A percentile compares a stretch with the other conserved stretches of the same genome.
Conservation (phyloP, 2,797 vertebrate species). For the Channallabes apus region DNA sequence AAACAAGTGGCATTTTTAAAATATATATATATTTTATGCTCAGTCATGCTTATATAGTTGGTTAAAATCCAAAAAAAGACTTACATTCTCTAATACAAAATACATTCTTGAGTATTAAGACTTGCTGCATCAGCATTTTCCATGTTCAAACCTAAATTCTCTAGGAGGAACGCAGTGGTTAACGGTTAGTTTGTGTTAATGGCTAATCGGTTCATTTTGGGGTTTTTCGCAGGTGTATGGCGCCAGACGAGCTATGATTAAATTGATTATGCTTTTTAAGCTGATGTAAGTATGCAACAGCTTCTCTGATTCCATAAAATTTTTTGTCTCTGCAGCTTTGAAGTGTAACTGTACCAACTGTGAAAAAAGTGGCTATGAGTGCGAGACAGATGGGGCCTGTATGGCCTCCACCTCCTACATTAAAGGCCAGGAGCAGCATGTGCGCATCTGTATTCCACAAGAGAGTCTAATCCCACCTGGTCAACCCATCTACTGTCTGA, state of each 20-base stretch:
- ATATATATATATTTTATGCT: too few species aligned
- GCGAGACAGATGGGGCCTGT: conserved; percentile 94
- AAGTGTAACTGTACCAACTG: conserved; percentile 91
- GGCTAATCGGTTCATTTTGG: not conserved
- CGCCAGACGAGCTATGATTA: not conserved
- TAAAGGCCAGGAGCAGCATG: conserved; percentile 82
- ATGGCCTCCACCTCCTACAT: conserved; percentile 92
- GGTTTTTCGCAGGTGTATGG: not conserved
- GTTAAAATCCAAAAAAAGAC: too few species aligned
- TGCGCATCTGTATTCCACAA: conserved; percentile 87
- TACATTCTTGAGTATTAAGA: not conserved
- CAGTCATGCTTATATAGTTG: too few species aligned
- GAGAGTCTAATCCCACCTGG: conserved; percentile 86
- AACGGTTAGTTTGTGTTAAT: not conserved
- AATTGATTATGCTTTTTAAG: not conserved
- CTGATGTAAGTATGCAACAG: not conserved
- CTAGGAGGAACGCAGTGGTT: not conserved
- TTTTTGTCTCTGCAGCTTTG: conserved; percentile 72
- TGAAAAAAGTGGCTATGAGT: conserved; percentile 87
- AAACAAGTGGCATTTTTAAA: too few species aligned
- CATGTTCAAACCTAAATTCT: not conserved
- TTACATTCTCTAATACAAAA: too few species aligned
- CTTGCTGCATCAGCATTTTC: not conserved
- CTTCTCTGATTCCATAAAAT: not conserved
- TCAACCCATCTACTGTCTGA: conserved; percentile 94